Conservation (phyloP, 2,113 vertebrate genomes). For the Pantherophis guttatus region DNA sequence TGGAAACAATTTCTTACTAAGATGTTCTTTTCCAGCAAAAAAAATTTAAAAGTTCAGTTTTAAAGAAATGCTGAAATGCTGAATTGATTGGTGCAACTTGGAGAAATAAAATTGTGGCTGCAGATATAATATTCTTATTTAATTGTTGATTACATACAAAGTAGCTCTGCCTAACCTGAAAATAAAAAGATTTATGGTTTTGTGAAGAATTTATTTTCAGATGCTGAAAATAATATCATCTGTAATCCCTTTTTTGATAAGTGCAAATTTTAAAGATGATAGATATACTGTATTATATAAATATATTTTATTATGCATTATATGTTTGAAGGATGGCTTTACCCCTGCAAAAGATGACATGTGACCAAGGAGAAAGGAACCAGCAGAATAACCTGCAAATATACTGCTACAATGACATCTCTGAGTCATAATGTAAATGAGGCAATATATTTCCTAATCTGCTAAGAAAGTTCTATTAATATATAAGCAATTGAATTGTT, state of each 20-base stretch:
- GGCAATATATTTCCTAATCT: background rate
- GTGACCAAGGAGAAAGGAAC: background rate
- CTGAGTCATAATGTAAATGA: background rate
- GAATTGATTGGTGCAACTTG: background rate
- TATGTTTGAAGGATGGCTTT: background rate
- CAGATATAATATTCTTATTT: slow-evolving; percentile 1
- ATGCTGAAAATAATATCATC: slow-evolving; percentile 5
- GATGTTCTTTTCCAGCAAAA: slow-evolving; percentile 44
- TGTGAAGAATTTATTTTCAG: background rate
- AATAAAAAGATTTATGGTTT: slow-evolving; percentile 1
- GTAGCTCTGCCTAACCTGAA: background rate
- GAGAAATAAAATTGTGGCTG: background rate
- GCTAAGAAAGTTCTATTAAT: background rate
- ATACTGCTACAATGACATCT: background rate
- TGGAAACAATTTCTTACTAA: slow-evolving; percentile 44
- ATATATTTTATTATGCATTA: background rate
- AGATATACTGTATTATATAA: background rate
- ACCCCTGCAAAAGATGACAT: background rate
- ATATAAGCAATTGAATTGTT: background rate
- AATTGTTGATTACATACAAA: background rate
- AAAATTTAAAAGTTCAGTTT: slow-evolving; percentile 28
- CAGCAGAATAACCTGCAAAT: background rate
- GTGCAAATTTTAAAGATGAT: slow-evolving; percentile 6
- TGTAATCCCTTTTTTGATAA: background rate
- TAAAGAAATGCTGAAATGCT: slow-evolving; percentile 35